Percentiles rank a stretch among this genome's conserved stretches.
phyloP scores from a whole-genome alignment of 2,113 vertebrate genomes.

The Megalops atlanticus region DNA sequence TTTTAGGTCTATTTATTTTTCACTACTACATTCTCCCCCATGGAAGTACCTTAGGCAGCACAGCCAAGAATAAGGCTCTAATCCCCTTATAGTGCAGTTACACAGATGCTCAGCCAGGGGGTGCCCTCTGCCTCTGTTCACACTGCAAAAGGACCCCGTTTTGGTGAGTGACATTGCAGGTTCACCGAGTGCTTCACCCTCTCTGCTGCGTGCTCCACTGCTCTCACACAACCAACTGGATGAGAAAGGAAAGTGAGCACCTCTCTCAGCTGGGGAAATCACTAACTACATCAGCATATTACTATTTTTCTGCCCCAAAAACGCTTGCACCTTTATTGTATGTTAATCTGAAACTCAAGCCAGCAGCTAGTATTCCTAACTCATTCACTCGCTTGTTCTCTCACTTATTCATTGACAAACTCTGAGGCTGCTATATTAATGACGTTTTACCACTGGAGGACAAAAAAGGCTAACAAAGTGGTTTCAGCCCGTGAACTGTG shows the following conservation, averaged over 20 bases:
- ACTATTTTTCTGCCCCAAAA: no score
- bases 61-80: background rate
- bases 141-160: background rate
- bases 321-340: no score
- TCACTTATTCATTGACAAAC: background rate
- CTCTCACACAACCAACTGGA: background rate
- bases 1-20: background rate
- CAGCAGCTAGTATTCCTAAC: background rate
- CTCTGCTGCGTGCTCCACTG: background rate
- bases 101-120: conserved; percentile 24
- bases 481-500: background rate
- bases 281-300: no score
- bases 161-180: background rate
- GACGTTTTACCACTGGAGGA: conserved; percentile 1
- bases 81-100: background rate
- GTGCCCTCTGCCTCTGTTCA: conserved; percentile 8
- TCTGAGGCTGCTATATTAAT: background rate
- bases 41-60: background rate
- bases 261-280: no score
- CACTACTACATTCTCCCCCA: background rate
- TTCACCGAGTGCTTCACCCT: conserved; percentile 1
- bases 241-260: background rate
- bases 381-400: background rate
- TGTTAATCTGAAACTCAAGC: background rate
- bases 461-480: background rate